Conservation (phyloP, 1,140 invertebrate species). For the Manduca sexta region DNA sequence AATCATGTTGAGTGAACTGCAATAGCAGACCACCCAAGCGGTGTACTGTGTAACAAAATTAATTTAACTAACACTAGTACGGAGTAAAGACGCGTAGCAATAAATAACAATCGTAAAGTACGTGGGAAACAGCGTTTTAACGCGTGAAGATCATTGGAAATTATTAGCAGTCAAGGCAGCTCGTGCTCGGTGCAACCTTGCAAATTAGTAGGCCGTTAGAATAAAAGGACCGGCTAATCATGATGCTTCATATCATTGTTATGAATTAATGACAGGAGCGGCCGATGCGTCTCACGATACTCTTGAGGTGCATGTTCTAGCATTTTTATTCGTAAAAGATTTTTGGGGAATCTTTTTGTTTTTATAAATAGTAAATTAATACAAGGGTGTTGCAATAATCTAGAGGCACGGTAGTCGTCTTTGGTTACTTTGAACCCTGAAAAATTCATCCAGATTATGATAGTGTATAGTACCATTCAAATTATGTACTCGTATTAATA, state of each 20-base stretch:
- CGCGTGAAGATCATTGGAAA: conserved; percentile 51
- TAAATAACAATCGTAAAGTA: conserved; percentile 30
- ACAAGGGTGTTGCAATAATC: too few species aligned
- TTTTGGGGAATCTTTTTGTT: too few species aligned
- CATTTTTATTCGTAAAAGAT: too few species aligned
- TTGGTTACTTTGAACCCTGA: too few species aligned
- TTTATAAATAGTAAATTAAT: too few species aligned
- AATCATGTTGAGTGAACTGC: background rate
- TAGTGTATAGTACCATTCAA: too few species aligned
- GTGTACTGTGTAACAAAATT: background rate
- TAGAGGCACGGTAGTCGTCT: too few species aligned
- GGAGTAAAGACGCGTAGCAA: conserved; percentile 11
- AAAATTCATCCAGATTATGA: too few species aligned
- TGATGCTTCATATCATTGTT: conserved; percentile 24
- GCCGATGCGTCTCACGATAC: background rate
- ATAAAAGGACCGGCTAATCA: conserved; percentile 28
- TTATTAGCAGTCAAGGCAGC: conserved; percentile 56
- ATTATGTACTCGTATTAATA: too few species aligned
- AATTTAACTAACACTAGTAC: conserved; percentile 1
- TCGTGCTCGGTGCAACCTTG: conserved; percentile 52
- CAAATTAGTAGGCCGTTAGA: conserved; percentile 34
- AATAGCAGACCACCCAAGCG: conserved; percentile 2
- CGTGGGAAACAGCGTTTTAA: conserved; percentile 47
- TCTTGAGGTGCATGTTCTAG: too few species aligned
- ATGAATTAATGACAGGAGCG: conserved; percentile 14